Evolutionary conservation across 2,113 vertebrate species (phyloP), one percentile per base, ranked within the genome.

Genomic region (Lagopus leucura): DNA sequence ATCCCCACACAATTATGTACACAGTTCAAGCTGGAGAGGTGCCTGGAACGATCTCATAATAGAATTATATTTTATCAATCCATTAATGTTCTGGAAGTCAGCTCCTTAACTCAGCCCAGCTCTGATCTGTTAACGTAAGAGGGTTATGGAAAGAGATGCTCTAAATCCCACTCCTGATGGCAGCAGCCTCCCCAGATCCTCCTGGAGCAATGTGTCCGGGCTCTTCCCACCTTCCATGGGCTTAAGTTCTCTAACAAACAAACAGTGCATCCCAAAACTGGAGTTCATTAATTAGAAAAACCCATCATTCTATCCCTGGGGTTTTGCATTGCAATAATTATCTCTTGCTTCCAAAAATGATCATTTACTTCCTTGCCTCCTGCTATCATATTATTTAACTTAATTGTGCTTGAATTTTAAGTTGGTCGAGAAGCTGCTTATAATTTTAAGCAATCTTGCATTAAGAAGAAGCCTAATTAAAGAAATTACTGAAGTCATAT

Each of bases 391-490:
- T 70, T 76, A 52, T 80, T 93, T 69, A 88, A 80, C 45, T 88
- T 76, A 86, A 88, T 72, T 79, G 72, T 71, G 34, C 64, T 80
- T 58, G 47, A 83, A 77, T 52, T 32, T 36, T 88, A 71, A 88
- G 10, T 58, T 3, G 19, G 21, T 42, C 73, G 50, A 94, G 72
- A 88, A 86, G n/a, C 12, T 92, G 67, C n/a, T 90, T 93, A 92
- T 83, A 77, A 94, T 95, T 88, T 83, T 83, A 88, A 92, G 60
- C 18, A 81, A 71, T 50, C 45, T 71, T 81, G 18, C 55, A 45
- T 80, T 77, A 78, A 58, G 42, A 83, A 66, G 54, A 76, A 80
- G 30, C 40, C 45, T 45, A 86, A 94, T 70, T 70, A 88, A 90
- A 88, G 48, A 70, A 93, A 83, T 70, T 58, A 86, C 64, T 36